Conservation (phyloP, 2,888 invertebrate genomes). For the Lasius fuliginosus region DNA sequence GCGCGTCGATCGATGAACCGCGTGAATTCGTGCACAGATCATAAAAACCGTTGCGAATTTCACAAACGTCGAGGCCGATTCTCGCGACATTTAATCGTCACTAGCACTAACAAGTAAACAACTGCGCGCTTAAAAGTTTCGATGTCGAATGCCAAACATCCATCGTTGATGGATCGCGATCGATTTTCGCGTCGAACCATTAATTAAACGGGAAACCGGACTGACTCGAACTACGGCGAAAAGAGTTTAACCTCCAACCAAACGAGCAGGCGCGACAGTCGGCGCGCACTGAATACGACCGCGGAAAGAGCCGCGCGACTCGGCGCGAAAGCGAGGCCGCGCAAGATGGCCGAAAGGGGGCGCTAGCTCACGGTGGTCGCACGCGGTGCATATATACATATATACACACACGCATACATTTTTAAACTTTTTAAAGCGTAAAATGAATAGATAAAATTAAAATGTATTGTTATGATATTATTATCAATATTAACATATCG, state of each 20-base stretch:
- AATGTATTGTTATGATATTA: neutral
- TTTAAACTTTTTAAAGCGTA: neutral
- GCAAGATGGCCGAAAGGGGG: constrained; percentile 81
- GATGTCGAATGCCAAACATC: neutral
- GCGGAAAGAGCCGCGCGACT: constrained; percentile 80
- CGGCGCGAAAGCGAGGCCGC: constrained; percentile 81
- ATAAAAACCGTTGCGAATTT: neutral
- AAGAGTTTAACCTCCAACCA: constrained; percentile 39
- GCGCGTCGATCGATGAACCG: neutral
- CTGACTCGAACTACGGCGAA: constrained; percentile 26
- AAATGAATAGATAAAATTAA: neutral
- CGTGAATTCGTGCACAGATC: neutral
- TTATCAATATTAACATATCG: neutral
- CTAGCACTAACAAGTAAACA: neutral
- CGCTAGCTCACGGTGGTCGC: constrained; percentile 74
- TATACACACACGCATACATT: neutral
- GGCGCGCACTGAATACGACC: constrained; percentile 78
- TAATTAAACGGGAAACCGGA: neutral
- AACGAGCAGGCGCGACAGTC: constrained; percentile 80
- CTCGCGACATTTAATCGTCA: neutral
- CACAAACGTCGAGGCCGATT: neutral
- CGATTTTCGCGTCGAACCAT: neutral
- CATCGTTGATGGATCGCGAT: neutral
- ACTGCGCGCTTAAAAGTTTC: neutral
- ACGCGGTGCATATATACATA: constrained; percentile 63